phyloP scores from a whole-genome alignment of 1,140 invertebrate genomes.

The Amyelois transitella region DNA sequence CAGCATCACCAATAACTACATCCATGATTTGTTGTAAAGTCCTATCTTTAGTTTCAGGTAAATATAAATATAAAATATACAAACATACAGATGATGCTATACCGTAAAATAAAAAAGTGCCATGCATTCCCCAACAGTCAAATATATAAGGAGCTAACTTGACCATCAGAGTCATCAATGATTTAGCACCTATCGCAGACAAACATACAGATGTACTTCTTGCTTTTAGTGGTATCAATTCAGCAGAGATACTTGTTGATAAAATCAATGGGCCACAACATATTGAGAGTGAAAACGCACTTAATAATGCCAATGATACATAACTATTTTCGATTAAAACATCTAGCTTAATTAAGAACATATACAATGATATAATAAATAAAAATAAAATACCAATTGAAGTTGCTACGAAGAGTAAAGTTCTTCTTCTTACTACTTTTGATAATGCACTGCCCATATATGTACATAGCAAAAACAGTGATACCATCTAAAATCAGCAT shows the following conservation, averaged over 20 bases:
- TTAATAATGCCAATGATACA: not conserved
- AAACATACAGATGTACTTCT: slow-evolving; percentile 13
- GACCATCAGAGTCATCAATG: slow-evolving; percentile 8
- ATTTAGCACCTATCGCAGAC: slow-evolving; percentile 7
- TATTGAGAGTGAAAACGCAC: not conserved
- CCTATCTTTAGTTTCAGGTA: slow-evolving; percentile 37
- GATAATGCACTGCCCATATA: slow-evolving; percentile 14
- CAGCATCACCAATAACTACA: too few species aligned
- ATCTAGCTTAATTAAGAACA: not conserved
- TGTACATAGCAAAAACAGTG: slow-evolving; percentile 9
- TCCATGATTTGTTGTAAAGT: slow-evolving; percentile 27
- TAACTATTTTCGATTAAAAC: not conserved
- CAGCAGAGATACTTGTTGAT: not conserved
- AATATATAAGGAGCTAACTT: slow-evolving; percentile 28
- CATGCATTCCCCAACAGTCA: slow-evolving; percentile 17
- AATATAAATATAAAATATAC: slow-evolving; percentile 18
- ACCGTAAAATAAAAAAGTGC: slow-evolving; percentile 27
- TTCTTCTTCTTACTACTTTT: slow-evolving; percentile 11
- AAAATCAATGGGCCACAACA: slow-evolving; percentile 1
- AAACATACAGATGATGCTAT: slow-evolving; percentile 12
- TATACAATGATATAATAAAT: not conserved
- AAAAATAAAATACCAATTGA: not conserved
- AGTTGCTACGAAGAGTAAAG: not conserved
- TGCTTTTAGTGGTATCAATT: not conserved
- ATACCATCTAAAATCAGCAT: slow-evolving; percentile 14